Evolutionary conservation across 2,888 invertebrate species (phyloP).

Genomic region (Ephialtes manifestator): DNA sequence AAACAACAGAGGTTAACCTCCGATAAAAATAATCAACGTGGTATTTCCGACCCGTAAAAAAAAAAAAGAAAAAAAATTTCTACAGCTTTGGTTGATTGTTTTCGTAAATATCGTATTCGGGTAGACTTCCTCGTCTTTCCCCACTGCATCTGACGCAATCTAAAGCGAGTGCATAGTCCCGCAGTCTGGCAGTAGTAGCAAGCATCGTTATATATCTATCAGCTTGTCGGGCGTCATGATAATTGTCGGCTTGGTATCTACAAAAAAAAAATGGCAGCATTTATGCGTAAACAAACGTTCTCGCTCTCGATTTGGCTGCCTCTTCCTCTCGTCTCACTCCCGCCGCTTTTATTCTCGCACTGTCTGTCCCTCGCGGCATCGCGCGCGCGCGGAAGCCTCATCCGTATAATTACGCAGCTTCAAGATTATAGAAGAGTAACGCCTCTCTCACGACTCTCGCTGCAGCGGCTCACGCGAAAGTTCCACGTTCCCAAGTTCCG

Average conservation of each 20-base stretch:
- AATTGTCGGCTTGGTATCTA: slow-evolving; percentile 52
- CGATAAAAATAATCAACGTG: neutral
- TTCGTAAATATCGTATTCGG: slow-evolving; percentile 36
- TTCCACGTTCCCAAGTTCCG: slow-evolving; percentile 42
- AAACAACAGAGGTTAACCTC: no score
- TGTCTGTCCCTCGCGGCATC: slow-evolving; percentile 4
- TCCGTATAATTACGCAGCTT: slow-evolving; percentile 52
- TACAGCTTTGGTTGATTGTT: neutral
- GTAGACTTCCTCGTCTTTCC: slow-evolving; percentile 1
- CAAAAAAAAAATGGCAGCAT: slow-evolving; percentile 40
- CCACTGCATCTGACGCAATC: neutral
- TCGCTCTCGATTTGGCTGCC: slow-evolving; percentile 20
- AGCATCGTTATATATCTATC: slow-evolving; percentile 55
- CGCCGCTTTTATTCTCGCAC: slow-evolving; percentile 22
- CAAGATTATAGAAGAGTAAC: slow-evolving; percentile 51
- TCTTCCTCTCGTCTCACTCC: slow-evolving; percentile 28
- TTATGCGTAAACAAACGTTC: slow-evolving; percentile 59
- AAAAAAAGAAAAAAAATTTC: neutral
- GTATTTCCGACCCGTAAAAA: neutral
- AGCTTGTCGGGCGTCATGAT: slow-evolving; percentile 56
- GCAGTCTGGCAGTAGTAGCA: slow-evolving; percentile 64
- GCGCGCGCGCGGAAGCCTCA: slow-evolving; percentile 19
- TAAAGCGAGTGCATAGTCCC: slow-evolving; percentile 43
- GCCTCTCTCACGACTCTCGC: slow-evolving; percentile 48
- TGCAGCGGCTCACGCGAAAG: slow-evolving; percentile 41